Evolutionary conservation across 2,888 invertebrate genomes (phyloP).

Genomic region (Crepidodera aurea): DNA sequence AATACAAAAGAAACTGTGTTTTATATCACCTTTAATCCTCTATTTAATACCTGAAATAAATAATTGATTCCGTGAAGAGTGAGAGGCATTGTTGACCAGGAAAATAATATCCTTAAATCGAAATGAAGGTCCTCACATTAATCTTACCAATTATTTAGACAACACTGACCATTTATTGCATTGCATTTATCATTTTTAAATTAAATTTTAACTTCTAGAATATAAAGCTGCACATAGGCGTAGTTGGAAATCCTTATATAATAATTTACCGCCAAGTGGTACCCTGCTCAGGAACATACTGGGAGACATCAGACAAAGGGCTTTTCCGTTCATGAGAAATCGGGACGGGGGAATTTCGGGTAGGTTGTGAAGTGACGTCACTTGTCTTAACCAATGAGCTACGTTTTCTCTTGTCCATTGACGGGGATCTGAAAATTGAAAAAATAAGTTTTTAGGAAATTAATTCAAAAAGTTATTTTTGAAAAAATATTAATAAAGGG

Average conservation of each 20-base stretch:
- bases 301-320: conserved; percentile 78
- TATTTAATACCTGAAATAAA: too few relatives aligned
- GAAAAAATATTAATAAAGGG: too few relatives aligned
- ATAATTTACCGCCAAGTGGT: conserved; percentile 71
- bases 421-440: conserved; percentile 69
- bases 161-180: too few relatives aligned
- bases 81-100: too few relatives aligned
- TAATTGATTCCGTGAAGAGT: too few relatives aligned
- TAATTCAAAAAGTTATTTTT: too few relatives aligned
- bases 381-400: conserved; percentile 70
- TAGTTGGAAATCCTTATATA: conserved; percentile 76
- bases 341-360: conserved; percentile 67
- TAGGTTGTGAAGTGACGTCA: conserved; percentile 67
- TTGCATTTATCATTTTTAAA: too few relatives aligned
- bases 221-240: conserved; percentile 75
- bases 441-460: not conserved
- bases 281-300: conserved; percentile 78
- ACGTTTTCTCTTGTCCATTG: conserved; percentile 77
- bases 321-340: conserved; percentile 84
- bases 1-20: too few relatives aligned
- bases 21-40: too few relatives aligned
- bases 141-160: too few relatives aligned
- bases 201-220: conserved; percentile 39
- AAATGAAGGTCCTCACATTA: too few relatives aligned
- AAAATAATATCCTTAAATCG: too few relatives aligned